A percentile compares a stretch with the other conserved stretches of the same genome.
Conservation (phyloP, 2,113 vertebrate species). For the Oreocharis arfaki region DNA sequence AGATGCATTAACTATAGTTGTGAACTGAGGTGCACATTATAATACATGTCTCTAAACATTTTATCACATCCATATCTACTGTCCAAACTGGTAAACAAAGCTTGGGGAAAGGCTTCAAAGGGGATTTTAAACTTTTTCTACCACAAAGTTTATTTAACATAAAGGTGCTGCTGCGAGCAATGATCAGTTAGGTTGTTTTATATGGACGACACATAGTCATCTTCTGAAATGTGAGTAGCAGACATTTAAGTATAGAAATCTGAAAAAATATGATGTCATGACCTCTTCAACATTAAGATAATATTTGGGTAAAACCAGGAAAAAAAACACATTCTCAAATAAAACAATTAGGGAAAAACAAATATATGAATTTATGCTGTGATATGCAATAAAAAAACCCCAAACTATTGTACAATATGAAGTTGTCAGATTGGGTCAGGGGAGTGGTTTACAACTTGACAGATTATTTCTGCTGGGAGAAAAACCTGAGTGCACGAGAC, state of each 20-base stretch:
- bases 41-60: background rate
- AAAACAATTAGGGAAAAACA: background rate
- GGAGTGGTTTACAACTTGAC: background rate
- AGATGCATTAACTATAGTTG: background rate
- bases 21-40: background rate
- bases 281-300: background rate
- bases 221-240: background rate
- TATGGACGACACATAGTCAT: rapidly evolving
- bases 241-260: background rate
- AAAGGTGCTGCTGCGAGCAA: background rate
- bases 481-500: background rate
- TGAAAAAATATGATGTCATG: background rate
- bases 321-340: background rate
- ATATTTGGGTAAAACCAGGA: background rate
- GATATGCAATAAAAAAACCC: background rate
- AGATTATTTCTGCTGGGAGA: background rate
- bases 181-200: background rate
- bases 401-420: background rate
- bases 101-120: background rate
- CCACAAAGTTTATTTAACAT: background rate
- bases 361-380: background rate
- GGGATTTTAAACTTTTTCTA: background rate
- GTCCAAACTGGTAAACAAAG: background rate
- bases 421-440: background rate
- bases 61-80: background rate